Conservation (phyloP, 2,113 vertebrate species). For the Tauraco erythrolophus region DNA sequence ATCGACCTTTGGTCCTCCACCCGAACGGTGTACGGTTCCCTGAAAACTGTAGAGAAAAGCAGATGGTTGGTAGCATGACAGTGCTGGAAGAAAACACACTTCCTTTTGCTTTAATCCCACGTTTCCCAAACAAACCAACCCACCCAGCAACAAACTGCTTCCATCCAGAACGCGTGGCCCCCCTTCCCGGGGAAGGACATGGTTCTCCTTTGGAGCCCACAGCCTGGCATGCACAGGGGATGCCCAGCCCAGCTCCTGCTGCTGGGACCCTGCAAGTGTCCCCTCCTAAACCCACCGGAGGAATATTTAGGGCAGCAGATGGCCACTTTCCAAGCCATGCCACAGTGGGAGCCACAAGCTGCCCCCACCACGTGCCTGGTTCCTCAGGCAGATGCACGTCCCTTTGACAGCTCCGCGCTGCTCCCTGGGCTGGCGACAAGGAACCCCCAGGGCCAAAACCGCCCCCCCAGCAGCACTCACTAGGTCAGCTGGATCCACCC, state of each 20-base stretch:
- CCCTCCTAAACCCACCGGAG: not conserved
- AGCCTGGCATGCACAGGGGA: fast-evolving
- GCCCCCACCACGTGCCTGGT: fast-evolving
- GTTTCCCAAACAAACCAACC: slow-evolving; percentile 45
- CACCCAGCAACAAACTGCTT: slow-evolving; percentile 3
- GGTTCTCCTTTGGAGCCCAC: fast-evolving
- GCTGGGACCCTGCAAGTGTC: fast-evolving
- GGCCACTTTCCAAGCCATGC: not conserved
- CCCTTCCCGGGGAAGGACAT: not conserved
- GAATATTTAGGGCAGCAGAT: not conserved
- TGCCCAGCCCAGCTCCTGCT: not conserved
- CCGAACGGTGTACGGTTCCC: slow-evolving; percentile 98
- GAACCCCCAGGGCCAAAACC: not conserved
- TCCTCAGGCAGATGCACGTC: not conserved
- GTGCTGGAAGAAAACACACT: slow-evolving; percentile 11
- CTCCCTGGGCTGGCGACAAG: not conserved
- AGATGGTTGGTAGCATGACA: slow-evolving; percentile 41
- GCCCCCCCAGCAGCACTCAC: not conserved
- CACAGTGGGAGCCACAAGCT: not conserved
- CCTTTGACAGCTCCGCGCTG: not conserved
- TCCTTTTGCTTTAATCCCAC: slow-evolving; percentile 43
- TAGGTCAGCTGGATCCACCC: not conserved
- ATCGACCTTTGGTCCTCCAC: slow-evolving; percentile 99
- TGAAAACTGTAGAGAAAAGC: slow-evolving; percentile 87
- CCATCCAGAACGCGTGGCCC: not conserved